These are phyloP conservation scores for Sternarchorhynchus goeldii DNA, from an alignment of 2,797 vertebrate species.

Conservation along the genomic window DNA sequence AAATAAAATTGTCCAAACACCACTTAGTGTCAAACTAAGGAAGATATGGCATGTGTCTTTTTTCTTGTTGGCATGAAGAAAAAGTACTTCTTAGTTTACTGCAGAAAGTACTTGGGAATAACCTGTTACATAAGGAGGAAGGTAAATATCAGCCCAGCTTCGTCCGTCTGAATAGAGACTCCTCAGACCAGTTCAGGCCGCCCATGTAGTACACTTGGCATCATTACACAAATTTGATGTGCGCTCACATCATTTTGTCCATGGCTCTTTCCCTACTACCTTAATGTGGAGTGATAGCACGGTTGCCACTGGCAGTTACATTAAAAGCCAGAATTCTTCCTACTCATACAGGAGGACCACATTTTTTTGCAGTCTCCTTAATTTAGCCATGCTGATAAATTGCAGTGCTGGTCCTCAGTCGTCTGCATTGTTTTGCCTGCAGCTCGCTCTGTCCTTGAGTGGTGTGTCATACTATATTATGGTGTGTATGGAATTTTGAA, in stretches of 20 bases:
- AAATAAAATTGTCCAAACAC: conserved; percentile 17
- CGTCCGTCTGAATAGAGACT: conserved; percentile 54
- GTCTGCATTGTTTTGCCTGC: conserved; percentile 26
- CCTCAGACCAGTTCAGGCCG: conserved; percentile 42
- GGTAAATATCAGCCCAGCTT: conserved; percentile 11
- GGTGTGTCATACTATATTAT: conserved; percentile 9
- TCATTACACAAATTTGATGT: conserved; percentile 52
- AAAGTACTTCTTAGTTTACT: conserved; percentile 4
- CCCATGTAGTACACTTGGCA: conserved; percentile 52
- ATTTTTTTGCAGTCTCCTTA: conserved; percentile 68
- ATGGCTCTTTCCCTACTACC: conserved; percentile 33
- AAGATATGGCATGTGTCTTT: conserved; percentile 19
- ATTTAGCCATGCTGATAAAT: conserved; percentile 71
- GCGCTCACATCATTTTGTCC: conserved; percentile 51
- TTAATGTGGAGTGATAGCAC: conserved; percentile 69
- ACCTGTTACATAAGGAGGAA: conserved; percentile 44
- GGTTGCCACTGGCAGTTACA: conserved; percentile 68
- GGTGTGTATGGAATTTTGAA: conserved; percentile 22
- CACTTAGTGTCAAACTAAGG: conserved; percentile 13
- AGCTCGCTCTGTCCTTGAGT: conserved; percentile 44
- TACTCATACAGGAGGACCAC: conserved; percentile 63
- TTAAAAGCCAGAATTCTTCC: conserved; percentile 70
- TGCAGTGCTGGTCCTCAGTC: conserved; percentile 36
- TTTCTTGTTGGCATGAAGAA: background rate
- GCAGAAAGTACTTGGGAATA: conserved; percentile 31